phyloP scores from a whole-genome alignment of 2,113 vertebrate species.

The Haliaeetus leucogaster region DNA sequence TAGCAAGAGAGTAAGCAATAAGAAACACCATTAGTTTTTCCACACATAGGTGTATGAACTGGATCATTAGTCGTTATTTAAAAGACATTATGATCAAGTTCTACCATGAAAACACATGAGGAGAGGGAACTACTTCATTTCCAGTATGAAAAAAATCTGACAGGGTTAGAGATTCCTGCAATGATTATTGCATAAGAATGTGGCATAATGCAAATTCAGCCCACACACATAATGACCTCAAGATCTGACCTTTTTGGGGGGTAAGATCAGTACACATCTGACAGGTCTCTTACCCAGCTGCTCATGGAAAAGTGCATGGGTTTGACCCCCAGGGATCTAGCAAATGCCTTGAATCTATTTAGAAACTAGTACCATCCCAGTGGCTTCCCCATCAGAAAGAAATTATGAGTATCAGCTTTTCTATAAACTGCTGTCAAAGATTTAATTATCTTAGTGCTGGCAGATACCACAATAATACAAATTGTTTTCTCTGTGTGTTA shows the following conservation, averaged over 20 bases:
- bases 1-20: not conserved
- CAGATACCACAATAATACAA: not conserved
- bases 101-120: not conserved
- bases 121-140: not conserved
- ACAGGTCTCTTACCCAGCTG: not conserved
- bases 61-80: not conserved
- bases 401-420: not conserved
- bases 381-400: not conserved
- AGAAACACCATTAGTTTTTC: not conserved
- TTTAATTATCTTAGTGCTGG: not conserved
- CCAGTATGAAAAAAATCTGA: not conserved
- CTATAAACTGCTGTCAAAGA: not conserved
- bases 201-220: not conserved
- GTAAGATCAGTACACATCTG: not conserved
- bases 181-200: not conserved
- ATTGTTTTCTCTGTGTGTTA: not conserved
- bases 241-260: not conserved
- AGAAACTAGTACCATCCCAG: not conserved
- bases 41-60: not conserved
- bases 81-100: not conserved
- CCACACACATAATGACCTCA: not conserved
- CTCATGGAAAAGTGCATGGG: not conserved
- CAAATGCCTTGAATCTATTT: not conserved
- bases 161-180: not conserved
- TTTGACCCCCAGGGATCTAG: not conserved